These are phyloP conservation scores for Cromileptes altivelis DNA, from an alignment of 2,113 vertebrate species.

Conservation along the genomic window DNA sequence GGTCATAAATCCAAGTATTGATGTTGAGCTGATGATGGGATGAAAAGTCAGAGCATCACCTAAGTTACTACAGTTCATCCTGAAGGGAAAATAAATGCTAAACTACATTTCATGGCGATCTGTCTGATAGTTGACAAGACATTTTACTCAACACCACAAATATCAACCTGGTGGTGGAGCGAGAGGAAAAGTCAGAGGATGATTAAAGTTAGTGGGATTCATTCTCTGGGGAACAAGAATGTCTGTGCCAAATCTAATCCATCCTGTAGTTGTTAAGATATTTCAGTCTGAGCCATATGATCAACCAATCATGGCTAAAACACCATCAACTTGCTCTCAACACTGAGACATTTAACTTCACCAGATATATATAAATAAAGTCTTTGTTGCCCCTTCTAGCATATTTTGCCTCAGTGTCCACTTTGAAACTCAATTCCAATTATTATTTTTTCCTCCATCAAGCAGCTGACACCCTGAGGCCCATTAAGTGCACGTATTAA, in stretches of 20 bases:
- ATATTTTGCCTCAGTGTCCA: neutral
- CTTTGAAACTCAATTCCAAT: neutral
- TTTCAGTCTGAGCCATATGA: too few relatives aligned
- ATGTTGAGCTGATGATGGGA: neutral
- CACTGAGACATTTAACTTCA: neutral
- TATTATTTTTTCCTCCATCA: neutral
- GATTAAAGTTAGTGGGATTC: too few relatives aligned
- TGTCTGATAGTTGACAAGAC: too few relatives aligned
- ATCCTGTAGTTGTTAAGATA: too few relatives aligned
- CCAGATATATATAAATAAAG: neutral
- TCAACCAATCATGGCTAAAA: neutral
- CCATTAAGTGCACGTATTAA: neutral
- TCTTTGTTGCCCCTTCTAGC: neutral
- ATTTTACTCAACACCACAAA: too few relatives aligned
- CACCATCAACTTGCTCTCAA: neutral
- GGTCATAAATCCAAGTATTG: too few relatives aligned
- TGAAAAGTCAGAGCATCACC: neutral
- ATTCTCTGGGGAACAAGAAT: too few relatives aligned
- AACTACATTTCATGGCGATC: too few relatives aligned
- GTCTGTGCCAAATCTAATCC: too few relatives aligned
- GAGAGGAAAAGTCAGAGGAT: too few relatives aligned
- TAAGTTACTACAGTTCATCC: neutral
- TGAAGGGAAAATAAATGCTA: too few relatives aligned
- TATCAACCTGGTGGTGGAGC: too few relatives aligned
- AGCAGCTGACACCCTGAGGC: constrained; percentile 3